These are phyloP conservation scores for Tretioscincus oriximinensis DNA, from an alignment of 2,113 vertebrate species.

Conservation along the genomic window DNA sequence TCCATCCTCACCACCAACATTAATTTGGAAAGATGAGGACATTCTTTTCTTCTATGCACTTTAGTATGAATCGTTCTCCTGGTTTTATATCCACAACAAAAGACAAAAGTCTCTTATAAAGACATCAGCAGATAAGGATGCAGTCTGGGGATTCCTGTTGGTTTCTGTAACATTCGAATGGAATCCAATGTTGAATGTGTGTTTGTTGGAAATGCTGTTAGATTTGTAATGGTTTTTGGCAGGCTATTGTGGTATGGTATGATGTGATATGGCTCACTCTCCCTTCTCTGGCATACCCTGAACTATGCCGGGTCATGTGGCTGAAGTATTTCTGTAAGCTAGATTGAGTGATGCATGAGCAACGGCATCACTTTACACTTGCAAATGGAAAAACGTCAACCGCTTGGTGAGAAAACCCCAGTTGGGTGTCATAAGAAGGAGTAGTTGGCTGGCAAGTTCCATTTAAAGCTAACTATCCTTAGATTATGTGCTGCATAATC, in stretches of 20 bases:
- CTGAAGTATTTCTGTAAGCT: neutral
- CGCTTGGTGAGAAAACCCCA: neutral
- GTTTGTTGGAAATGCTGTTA: neutral
- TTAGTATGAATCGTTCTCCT: no score
- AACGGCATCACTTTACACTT: neutral
- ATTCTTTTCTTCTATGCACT: no score
- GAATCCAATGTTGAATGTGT: neutral
- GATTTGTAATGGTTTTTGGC: neutral
- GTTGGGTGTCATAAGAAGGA: neutral
- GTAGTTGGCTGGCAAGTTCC: neutral
- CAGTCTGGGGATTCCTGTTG: neutral
- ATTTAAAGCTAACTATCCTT: neutral
- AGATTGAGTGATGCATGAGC: neutral
- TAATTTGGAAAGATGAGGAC: no score
- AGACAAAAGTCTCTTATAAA: no score
- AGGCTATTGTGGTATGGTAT: neutral
- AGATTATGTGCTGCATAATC: neutral
- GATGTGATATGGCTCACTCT: neutral
- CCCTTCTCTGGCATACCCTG: neutral
- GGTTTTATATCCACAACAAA: no score
- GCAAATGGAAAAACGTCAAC: conserved; percentile 10
- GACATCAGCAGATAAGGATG: no score
- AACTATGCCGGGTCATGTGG: neutral
- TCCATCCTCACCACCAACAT: no score
- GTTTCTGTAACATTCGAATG: neutral